Conservation (phyloP, 2,888 invertebrate genomes). For the Chalcis sispes region DNA sequence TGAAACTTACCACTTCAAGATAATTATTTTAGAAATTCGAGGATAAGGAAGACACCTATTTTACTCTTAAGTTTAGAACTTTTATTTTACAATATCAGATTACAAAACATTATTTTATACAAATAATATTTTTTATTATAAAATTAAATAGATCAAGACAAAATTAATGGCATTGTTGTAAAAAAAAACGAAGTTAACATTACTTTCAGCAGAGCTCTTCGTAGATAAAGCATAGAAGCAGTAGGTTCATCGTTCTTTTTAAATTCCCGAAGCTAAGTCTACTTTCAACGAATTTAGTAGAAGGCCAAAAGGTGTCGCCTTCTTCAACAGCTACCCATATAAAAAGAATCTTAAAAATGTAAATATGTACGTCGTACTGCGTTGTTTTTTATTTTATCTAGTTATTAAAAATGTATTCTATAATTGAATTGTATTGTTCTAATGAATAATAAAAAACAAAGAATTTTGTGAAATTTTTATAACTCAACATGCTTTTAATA, state of each 20-base stretch:
- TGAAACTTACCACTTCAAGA: neutral
- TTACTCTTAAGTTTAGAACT: neutral
- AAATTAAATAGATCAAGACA: neutral
- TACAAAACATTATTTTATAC: neutral
- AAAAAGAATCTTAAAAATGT: neutral
- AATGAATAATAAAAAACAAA: no score
- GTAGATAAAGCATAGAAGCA: neutral
- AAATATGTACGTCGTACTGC: no score
- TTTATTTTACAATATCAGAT: neutral
- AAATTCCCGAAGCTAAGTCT: slow-evolving; percentile 1
- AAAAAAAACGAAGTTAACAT: neutral
- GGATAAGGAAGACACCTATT: neutral
- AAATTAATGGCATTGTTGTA: neutral
- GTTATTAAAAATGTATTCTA: no score
- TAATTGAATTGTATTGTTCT: no score
- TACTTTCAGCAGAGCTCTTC: neutral
- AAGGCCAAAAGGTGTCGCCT: slow-evolving; percentile 27
- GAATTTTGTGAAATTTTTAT: no score
- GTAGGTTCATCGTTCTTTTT: neutral
- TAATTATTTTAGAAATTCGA: neutral
- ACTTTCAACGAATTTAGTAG: slow-evolving; percentile 6
- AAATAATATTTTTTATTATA: neutral
- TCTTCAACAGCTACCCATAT: neutral
- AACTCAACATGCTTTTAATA: no score
- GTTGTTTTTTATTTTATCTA: no score